These are phyloP conservation scores for Meganola albula DNA, from an alignment of 2,888 invertebrate species.

Conservation along the genomic window DNA sequence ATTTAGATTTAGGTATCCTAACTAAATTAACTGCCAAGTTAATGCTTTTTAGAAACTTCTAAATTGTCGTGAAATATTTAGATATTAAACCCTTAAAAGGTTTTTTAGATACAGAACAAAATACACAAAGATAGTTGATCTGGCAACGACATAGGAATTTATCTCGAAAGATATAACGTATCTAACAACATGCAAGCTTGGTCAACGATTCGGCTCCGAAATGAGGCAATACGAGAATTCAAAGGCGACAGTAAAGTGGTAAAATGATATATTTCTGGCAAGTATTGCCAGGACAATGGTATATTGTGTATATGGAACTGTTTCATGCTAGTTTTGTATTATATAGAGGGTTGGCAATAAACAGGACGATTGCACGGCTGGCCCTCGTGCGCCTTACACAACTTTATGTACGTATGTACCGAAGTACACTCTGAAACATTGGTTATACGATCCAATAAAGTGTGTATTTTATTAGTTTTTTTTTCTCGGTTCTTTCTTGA, in stretches of 20 bases:
- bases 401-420: constrained; percentile 19
- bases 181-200: constrained; percentile 34
- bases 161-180: constrained; percentile 29
- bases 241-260: constrained; percentile 48
- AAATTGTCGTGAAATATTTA: too few species aligned
- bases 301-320: constrained; percentile 36
- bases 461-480: constrained; percentile 22
- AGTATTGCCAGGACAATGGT: constrained; percentile 32
- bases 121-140: constrained; percentile 14
- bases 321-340: constrained; percentile 43
- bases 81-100: too few species aligned
- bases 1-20: too few species aligned
- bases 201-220: constrained; percentile 35
- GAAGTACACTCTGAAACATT: constrained; percentile 17
- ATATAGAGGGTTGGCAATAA: constrained; percentile 42
- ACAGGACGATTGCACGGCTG: constrained; percentile 40
- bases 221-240: constrained; percentile 38
- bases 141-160: constrained; percentile 10
- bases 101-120: constrained; percentile 6
- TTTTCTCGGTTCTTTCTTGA: too few species aligned
- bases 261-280: constrained; percentile 46
- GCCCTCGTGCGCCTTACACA: constrained; percentile 24
- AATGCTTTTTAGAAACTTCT: too few species aligned
- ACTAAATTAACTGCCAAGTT: too few species aligned
- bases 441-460: constrained; percentile 24